phyloP scores from a whole-genome alignment of 2,113 vertebrate species.

The Ammospiza nelsoni region DNA sequence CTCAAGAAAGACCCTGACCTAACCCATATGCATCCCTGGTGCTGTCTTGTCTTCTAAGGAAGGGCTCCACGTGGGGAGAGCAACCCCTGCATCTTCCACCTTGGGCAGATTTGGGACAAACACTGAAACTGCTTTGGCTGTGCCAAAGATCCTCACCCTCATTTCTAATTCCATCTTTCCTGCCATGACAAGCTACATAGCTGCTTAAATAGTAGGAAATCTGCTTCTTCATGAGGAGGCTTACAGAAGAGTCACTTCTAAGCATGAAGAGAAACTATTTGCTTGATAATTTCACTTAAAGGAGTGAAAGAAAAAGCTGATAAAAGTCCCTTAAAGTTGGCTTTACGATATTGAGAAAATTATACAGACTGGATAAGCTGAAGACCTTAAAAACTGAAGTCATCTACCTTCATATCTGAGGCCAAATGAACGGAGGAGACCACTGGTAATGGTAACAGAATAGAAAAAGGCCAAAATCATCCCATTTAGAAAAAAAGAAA shows the following conservation, averaged over 20 bases:
- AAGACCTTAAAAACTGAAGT: background rate
- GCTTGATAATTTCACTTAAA: background rate
- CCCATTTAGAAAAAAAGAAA: accelerated
- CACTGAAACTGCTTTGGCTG: background rate
- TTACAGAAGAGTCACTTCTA: accelerated
- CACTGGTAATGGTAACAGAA: background rate
- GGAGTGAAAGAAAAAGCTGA: background rate
- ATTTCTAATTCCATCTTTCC: background rate
- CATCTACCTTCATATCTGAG: background rate
- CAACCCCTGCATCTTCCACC: background rate
- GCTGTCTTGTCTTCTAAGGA: background rate
- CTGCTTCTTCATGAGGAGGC: background rate
- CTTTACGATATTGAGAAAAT: background rate
- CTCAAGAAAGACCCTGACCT: background rate
- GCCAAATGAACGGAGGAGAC: background rate
- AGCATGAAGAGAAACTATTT: background rate
- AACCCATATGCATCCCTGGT: background rate
- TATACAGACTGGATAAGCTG: background rate
- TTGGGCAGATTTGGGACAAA: background rate
- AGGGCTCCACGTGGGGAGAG: accelerated
- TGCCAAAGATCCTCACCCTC: background rate
- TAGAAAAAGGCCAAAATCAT: background rate
- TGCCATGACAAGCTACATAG: accelerated
- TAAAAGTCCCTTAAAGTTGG: background rate
- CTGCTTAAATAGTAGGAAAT: background rate